Evolutionary conservation across 1,140 invertebrate genomes (phyloP), one percentile per base, ranked within the genome.

Genomic region (Drosophila kepulauana): DNA sequence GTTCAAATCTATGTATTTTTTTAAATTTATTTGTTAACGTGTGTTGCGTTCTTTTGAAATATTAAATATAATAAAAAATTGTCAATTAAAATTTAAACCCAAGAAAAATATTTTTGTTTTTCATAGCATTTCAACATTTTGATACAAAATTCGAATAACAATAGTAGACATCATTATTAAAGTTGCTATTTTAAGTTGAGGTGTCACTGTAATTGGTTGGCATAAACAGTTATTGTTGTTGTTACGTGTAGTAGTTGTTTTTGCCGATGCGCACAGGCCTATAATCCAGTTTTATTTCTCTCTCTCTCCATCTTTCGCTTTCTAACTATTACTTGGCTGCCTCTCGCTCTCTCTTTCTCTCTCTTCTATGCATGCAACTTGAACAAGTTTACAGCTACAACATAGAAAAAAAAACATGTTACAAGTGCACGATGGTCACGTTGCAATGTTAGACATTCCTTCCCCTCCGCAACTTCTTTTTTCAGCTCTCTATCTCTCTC

Each of bases 401-500:
- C 62, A 76, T 57, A 67, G 20, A 25, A 25, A 25, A 20, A 79
- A 79, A 77, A 87, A 82, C 84, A 87, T 75, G 84, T 87, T 88
- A 84, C 84, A 87, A 87, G 84, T 88, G 84, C 82, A 72, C 81
- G 81, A 85, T 85, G 82, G 82, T 85, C 82, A 85, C 78, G 82
- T 78, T 86, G 82, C 84, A 88, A 88, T 84, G 84, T 87, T 88
- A 88, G 84, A 82, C 65, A 82, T 72, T 57, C 43, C 48, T 54
- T 64, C 8, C 43, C 28, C n/a, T 8, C 20, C 54, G 54, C 35
- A 33, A 10, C 51, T 41, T 13, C 13, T 4, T 33, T 10, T 49
- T 35, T 51, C 20, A 51, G 5, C 51, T 41, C 10, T 20, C 28
- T 68, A n/a, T n/a, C 25, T 43, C 46, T 67, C 5, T 33, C 3